phyloP scores from a whole-genome alignment of 1,140 invertebrate species.

The Drosophila repletoides region DNA sequence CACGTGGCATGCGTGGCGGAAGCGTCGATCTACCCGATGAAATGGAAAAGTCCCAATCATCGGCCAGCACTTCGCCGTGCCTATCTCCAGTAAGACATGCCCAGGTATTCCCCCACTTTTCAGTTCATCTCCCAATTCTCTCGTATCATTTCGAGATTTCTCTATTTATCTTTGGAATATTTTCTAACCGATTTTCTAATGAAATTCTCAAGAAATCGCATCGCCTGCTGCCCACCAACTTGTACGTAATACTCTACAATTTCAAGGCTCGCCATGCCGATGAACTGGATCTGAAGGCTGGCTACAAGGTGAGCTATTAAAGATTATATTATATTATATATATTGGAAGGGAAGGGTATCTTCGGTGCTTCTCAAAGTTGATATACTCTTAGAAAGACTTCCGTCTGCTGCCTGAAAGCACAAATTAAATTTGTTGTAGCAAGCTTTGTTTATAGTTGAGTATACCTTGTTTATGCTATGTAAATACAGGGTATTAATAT shows the following conservation, averaged over 20 bases:
- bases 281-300: constrained; percentile 96
- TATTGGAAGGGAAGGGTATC: too few species aligned
- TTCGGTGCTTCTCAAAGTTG: too few species aligned
- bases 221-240: constrained; percentile 92
- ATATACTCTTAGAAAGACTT: too few species aligned
- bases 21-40: constrained; percentile 96
- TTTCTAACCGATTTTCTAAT: constrained; percentile 68
- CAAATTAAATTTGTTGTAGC: not conserved
- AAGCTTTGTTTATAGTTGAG: too few species aligned
- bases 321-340: too few species aligned
- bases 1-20: constrained; percentile 92
- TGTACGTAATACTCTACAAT: constrained; percentile 97
- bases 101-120: constrained; percentile 69
- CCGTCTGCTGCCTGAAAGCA: too few species aligned
- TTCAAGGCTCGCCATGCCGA: constrained; percentile 96
- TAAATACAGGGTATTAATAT: constrained; percentile 16
- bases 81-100: constrained; percentile 90
- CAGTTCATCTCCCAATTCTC: constrained; percentile 4
- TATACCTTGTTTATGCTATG: not conserved
- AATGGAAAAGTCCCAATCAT: constrained; percentile 94
- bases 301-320: constrained; percentile 89
- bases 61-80: constrained; percentile 95
- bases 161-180: constrained; percentile 9
- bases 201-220: constrained; percentile 90
- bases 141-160: constrained; percentile 4